phyloP scores from a whole-genome alignment of 2,113 vertebrate species.

The chimpanzee (Pan troglodytes) region NHGRI_mPanTro3-v2.1_pri NC_072404.2:40541501-40542000 shows the following conservation, averaged over 20 bases:
- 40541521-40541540: not conserved
- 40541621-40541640: not conserved
- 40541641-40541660: not conserved
- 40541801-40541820: not conserved
- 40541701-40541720: not conserved
- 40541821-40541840: not conserved
- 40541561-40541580: not conserved
- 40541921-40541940: not conserved
- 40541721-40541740: not conserved
- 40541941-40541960: not conserved
- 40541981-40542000: not conserved
- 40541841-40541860: not conserved
- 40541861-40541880: not conserved
- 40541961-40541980: not conserved
- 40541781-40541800: not conserved
- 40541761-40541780: not conserved
- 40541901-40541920: not conserved
- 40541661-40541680: not conserved
- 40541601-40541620: not conserved
- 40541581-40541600: not conserved
- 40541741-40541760: slow-evolving; percentile 7
- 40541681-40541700: not conserved
- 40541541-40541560: slow-evolving; percentile 14
- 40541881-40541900: not conserved
- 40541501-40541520: not conserved